phyloP scores from a whole-genome alignment of 2,113 vertebrate genomes.

The Cheirogaleus medius region DNA sequence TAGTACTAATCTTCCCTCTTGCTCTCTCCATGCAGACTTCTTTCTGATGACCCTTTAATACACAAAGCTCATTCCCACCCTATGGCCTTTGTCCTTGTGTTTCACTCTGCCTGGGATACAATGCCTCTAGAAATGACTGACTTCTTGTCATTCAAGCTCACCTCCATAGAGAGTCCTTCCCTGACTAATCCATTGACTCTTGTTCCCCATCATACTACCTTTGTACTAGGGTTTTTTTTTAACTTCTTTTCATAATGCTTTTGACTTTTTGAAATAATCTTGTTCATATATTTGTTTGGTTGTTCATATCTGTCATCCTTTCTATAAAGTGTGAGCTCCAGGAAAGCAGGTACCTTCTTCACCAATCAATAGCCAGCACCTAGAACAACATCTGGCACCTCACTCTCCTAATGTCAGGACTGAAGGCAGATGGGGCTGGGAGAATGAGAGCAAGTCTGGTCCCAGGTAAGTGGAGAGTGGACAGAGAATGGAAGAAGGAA shows the following conservation, averaged over 20 bases:
- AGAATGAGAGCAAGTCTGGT: background rate
- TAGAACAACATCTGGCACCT: background rate
- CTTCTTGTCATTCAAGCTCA: conserved; percentile 5
- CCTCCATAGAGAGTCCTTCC: background rate
- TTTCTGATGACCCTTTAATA: background rate
- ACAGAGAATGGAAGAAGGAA: background rate
- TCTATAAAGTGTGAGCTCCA: background rate
- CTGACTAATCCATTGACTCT: background rate
- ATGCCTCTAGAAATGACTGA: background rate
- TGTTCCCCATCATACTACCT: background rate
- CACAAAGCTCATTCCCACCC: background rate
- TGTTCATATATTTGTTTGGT: conserved; percentile 5
- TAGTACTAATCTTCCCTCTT: background rate
- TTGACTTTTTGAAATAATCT: background rate
- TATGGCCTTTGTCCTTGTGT: background rate
- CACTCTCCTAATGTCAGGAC: background rate
- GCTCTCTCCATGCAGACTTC: background rate
- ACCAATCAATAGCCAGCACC: background rate
- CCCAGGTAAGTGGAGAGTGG: background rate
- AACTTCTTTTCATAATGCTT: background rate
- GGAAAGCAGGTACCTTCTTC: background rate
- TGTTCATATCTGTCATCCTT: conserved; percentile 15
- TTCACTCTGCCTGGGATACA: background rate
- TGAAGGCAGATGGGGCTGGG: background rate
- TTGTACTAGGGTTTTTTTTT: background rate